Evolutionary conservation across 2,797 vertebrate species (phyloP), one percentile per base, ranked within the genome.

Genomic region (Fistularia tabacaria): DNA sequence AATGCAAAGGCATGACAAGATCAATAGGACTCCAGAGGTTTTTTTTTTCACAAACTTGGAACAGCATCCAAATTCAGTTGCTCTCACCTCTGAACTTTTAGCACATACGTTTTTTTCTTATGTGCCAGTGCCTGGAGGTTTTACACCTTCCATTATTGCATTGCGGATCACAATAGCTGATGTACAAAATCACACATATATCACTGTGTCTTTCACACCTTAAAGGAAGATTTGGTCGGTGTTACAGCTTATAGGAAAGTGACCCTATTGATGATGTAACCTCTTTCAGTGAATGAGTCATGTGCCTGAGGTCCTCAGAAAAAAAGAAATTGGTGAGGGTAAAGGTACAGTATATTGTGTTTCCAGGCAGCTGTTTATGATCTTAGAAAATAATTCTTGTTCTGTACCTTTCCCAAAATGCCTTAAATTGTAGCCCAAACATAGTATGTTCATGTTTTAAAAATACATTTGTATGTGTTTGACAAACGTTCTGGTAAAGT

Each of bases 241-340:
- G 59, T 46, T 55, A 68, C 63, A 54, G 66, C 53, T 71, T 51
- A 49, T 59, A 64, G 65, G 63, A 13, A 60, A 67, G 76, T 79
- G 78, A 70, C 73, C 57, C 65, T 59, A 63, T 81, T 76, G 54
- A 79, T 83, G 78, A 84, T 64, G 81, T 84, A 81, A 83, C 75
- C 77, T 71, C 60, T 45, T 74, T 71, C 76, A 51, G 50, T 41
- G 64, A 59, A 83, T 85, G 86, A 87, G 61, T 87, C 82, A 79
- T 76, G 41, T 54, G 60, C 59, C 69, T 79, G 71, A 66, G 51
- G 75, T 82, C 76, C 64, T 77, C 66, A 47, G 51, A 47, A 71
- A 54, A 59, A 71, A 77, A 71, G 67, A 64, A 66, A 73, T 73
- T 49, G 44, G 56, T 25, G 3, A 51, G 66, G 63, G 58, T 64